Conservation (phyloP, 2,888 invertebrate genomes). For the Heliconius hortense region DNA sequence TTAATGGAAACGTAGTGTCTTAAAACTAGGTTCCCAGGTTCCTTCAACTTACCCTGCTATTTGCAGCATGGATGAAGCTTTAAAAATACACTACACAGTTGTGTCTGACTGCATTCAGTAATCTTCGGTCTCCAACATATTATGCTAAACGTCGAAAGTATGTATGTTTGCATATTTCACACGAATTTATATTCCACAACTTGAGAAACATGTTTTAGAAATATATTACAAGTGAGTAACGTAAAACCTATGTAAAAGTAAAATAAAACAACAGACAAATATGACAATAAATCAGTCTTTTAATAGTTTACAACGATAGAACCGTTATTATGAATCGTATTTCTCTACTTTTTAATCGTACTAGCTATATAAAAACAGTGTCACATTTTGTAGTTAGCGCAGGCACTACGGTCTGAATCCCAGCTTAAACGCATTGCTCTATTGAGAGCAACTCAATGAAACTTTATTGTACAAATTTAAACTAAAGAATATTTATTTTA, state of each 20-base stretch:
- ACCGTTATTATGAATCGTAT: neutral
- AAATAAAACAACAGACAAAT: neutral
- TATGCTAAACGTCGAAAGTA: neutral
- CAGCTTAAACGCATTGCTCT: constrained; percentile 8
- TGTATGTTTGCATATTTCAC: neutral
- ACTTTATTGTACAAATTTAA: constrained; percentile 4
- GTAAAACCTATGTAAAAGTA: neutral
- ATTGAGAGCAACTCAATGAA: constrained; percentile 1
- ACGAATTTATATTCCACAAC: neutral
- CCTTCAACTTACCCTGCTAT: too few relatives aligned
- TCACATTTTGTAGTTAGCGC: constrained; percentile 11
- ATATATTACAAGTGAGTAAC: neutral
- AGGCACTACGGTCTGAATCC: constrained; percentile 15
- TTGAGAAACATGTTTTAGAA: neutral
- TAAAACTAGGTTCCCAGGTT: too few relatives aligned
- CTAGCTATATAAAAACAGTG: neutral
- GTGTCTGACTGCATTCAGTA: neutral
- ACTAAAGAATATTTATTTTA: constrained; percentile 12
- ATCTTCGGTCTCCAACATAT: neutral
- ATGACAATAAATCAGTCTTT: neutral
- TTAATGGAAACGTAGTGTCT: too few relatives aligned
- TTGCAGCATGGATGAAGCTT: too few relatives aligned
- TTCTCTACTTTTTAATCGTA: neutral
- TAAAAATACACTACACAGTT: too few relatives aligned
- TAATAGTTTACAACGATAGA: neutral